Conservation (phyloP, 2,888 invertebrate species). For the Pseudoips prasinana region DNA sequence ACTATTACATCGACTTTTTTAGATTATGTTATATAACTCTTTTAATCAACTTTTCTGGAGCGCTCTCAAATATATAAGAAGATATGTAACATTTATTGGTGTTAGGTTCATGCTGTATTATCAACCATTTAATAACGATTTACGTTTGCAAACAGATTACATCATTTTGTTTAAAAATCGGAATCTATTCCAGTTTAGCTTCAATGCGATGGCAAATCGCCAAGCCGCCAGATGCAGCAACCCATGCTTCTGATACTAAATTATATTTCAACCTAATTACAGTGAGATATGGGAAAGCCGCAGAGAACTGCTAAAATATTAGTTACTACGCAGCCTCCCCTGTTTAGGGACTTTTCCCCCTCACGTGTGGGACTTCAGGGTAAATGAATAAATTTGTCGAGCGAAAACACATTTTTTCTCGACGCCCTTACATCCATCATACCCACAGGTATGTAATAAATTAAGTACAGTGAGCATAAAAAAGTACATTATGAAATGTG, state of each 20-base stretch:
- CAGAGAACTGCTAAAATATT: constrained; percentile 13
- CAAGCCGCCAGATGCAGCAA: constrained; percentile 34
- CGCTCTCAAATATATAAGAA: too few relatives aligned
- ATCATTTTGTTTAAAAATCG: constrained; percentile 10
- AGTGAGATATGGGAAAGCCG: constrained; percentile 7
- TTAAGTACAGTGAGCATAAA: too few relatives aligned
- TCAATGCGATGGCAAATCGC: constrained; percentile 33
- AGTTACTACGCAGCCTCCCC: constrained; percentile 1
- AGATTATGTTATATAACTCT: too few relatives aligned
- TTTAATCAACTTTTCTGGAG: too few relatives aligned
- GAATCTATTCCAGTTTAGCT: constrained; percentile 17
- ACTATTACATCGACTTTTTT: too few relatives aligned
- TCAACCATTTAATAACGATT: too few relatives aligned
- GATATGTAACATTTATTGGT: too few relatives aligned
- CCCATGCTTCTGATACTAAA: constrained; percentile 30
- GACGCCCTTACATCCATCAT: too few relatives aligned
- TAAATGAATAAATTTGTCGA: not conserved
- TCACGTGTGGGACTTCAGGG: not conserved
- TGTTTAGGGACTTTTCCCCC: constrained; percentile 3
- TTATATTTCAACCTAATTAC: constrained; percentile 42
- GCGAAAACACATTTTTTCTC: too few relatives aligned
- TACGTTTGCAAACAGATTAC: constrained; percentile 1
- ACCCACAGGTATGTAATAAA: too few relatives aligned
- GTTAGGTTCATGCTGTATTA: too few relatives aligned
- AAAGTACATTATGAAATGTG: too few relatives aligned